Evolutionary conservation across 2,797 vertebrate species (phyloP).

Genomic region (Danio tinwini): DNA sequence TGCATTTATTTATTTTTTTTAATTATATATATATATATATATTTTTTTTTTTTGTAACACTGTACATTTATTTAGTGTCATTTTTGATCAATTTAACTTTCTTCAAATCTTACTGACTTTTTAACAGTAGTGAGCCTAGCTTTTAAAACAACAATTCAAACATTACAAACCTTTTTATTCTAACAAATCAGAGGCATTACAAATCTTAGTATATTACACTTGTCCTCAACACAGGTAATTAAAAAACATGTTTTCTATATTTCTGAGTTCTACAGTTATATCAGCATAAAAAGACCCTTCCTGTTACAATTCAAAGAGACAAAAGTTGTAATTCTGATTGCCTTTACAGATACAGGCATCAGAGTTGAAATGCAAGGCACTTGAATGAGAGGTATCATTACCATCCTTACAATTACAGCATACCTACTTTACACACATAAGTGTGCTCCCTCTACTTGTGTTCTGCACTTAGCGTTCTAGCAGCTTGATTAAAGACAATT

Average conservation of each 20-base stretch:
- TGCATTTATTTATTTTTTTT: background rate
- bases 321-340: background rate
- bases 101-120: background rate
- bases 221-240: background rate
- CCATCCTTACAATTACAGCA: background rate
- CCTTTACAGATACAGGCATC: background rate
- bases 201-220: background rate
- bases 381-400: slow-evolving; percentile 6
- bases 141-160: background rate
- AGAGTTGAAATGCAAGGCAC: slow-evolving; percentile 47
- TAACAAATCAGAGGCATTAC: background rate
- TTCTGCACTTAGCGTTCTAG: slow-evolving; percentile 14
- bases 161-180: background rate
- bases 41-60: background rate
- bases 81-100: background rate
- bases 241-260: background rate
- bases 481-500: slow-evolving; percentile 19
- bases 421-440: background rate
- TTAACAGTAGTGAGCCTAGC: background rate
- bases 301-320: background rate
- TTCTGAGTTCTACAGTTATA: background rate
- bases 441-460: slow-evolving; percentile 3
- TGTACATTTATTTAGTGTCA: background rate
- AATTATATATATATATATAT: no score
- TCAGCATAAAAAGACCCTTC: background rate